Base-by-base conservation (phyloP, 2,113 vertebrate species). In the Cheirogaleus medius region DNA sequence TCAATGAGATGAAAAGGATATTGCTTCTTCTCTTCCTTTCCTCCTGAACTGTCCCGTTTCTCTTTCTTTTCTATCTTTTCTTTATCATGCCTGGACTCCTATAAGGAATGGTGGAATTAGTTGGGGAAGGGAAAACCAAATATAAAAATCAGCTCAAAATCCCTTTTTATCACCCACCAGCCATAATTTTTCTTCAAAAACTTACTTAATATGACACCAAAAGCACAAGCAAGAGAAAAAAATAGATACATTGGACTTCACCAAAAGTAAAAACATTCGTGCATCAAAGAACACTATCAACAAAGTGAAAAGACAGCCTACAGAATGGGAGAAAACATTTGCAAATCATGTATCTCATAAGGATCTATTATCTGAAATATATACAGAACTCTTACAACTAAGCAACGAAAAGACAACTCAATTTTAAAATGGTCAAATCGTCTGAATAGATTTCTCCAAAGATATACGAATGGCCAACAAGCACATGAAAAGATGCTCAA, bases 1-100 rank as follows among this genome's bases (percentile, higher is more conserved):
- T 89, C 47, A 93, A 87, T 66, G 96, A 97, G 69, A 97, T 95
- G 92, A 96, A 99, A 99, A 99, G 99, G 99, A 99, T 99, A 99
- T 99, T 99, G 99, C 99, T 99, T 99, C 99, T 99, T 99, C 98
- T 99, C 99, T 99, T 99, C 99, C 98, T 99, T 99, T 97, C 99
- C 99, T 88, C 99, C 99, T 98, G 99, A 98, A 97, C 99, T 99
- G 77, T 99, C 99, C 56, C 99, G 98, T 98, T 99, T 99, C 94
- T 99, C 99, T 97, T 99, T 99, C 98, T 99, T 99, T 96, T 99
- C 99, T 90, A 99, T 95, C 98, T 99, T 99, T 98, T 99, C 99
- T 98, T 99, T 99, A 98, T 99, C 99, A 91, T 99, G 99, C 97
- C 99, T 99, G 96, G 99, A 99, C 95, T 99, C 99, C 99, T 99